These are phyloP conservation scores for Lomographa bimaculata DNA, from an alignment of 2,888 invertebrate genomes.

Conservation along the genomic window DNA sequence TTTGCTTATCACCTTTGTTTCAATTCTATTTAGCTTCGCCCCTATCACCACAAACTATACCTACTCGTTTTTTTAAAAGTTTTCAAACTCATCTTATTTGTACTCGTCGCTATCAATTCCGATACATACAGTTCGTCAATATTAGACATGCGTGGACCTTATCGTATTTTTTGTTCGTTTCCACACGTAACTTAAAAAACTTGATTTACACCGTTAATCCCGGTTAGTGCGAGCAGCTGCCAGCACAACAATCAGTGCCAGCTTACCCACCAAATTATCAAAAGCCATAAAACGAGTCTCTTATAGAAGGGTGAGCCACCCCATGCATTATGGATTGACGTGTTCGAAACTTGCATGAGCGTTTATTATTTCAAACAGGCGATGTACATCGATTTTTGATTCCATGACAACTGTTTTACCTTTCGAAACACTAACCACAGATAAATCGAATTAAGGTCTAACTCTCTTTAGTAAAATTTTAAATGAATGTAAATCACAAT, in stretches of 20 bases:
- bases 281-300: constrained; percentile 81
- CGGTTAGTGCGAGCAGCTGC: constrained; percentile 71
- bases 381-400: constrained; percentile 63
- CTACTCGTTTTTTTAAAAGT: too few relatives aligned
- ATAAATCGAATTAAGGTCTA: too few relatives aligned
- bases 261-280: constrained; percentile 79
- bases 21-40: too few relatives aligned
- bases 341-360: constrained; percentile 69
- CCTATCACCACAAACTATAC: too few relatives aligned
- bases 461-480: too few relatives aligned
- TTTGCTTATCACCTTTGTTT: too few relatives aligned
- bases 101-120: constrained; percentile 7
- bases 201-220: constrained; percentile 67
- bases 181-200: constrained; percentile 54
- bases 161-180: too few relatives aligned
- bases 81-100: too few relatives aligned
- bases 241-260: constrained; percentile 73
- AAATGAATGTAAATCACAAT: too few relatives aligned
- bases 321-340: constrained; percentile 63
- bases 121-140: constrained; percentile 29
- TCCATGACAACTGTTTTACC: constrained; percentile 32
- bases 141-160: constrained; percentile 42
- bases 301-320: constrained; percentile 76
- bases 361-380: constrained; percentile 72
- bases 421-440: constrained; percentile 1